phyloP scores from a whole-genome alignment of 2,797 vertebrate species.

The Taeniopygia guttata region DNA sequence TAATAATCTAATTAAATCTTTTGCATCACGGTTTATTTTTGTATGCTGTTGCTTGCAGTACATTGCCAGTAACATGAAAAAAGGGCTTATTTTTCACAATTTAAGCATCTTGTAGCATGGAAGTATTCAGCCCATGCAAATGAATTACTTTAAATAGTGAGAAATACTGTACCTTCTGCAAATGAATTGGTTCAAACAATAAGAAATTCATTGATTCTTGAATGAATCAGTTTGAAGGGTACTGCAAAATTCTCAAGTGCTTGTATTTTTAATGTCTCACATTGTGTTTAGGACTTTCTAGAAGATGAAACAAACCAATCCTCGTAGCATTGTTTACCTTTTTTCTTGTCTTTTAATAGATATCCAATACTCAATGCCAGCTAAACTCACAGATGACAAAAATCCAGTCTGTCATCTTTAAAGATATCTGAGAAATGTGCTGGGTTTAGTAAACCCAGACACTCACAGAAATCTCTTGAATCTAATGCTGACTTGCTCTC shows the following conservation, averaged over 20 bases:
- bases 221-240: constrained; percentile 22
- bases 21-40: constrained; percentile 39
- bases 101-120: constrained; percentile 14
- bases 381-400: background rate
- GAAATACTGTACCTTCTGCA: background rate
- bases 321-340: background rate
- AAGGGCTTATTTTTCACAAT: constrained; percentile 50
- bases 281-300: background rate
- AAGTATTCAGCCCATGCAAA: constrained; percentile 21
- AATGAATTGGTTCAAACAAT: constrained; percentile 42
- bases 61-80: background rate
- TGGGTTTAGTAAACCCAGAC: background rate
- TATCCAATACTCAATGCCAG: background rate
- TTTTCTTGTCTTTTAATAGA: background rate
- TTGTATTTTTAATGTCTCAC: background rate
- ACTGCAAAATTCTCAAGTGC: background rate
- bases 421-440: background rate
- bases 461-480: background rate
- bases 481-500: background rate
- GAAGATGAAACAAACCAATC: background rate
- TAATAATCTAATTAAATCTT: constrained; percentile 72
- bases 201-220: constrained; percentile 8
- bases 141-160: constrained; percentile 48
- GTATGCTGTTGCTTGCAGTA: background rate
- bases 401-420: background rate